Conservation (phyloP, 2,888 invertebrate species). For the Loripinus fragilis region DNA sequence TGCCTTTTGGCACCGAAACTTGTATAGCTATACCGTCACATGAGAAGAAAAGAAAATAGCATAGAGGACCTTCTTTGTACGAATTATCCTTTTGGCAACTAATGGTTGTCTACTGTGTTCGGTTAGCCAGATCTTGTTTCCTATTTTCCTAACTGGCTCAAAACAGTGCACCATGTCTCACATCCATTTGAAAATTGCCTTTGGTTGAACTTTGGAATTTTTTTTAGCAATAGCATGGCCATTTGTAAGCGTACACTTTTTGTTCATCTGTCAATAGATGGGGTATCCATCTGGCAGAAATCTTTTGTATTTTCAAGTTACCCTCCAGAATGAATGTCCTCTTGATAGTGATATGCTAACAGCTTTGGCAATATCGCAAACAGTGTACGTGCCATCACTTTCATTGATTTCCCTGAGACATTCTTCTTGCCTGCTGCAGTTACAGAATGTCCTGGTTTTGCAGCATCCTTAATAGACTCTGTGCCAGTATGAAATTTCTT, state of each 20-base stretch:
- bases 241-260: not conserved
- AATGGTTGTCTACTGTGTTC: conserved; percentile 4
- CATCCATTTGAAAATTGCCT: conserved; percentile 6
- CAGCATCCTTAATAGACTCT: no score
- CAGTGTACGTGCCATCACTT: no score
- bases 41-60: not conserved
- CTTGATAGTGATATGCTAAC: not conserved
- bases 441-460: no score
- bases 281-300: conserved; percentile 5
- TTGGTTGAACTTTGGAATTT: conserved; percentile 2
- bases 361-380: no score
- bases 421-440: no score
- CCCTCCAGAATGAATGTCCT: conserved; percentile 1
- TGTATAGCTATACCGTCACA: not conserved
- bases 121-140: not conserved
- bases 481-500: no score
- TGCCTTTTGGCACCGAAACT: not conserved
- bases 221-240: not conserved
- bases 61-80: not conserved
- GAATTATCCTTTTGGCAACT: not conserved
- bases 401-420: no score
- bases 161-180: conserved; percentile 6
- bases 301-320: not conserved
- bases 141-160: not conserved
- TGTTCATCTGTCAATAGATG: conserved; percentile 21